phyloP scores from a whole-genome alignment of 2,888 invertebrate species.

The Gasteruption jaculator region DNA sequence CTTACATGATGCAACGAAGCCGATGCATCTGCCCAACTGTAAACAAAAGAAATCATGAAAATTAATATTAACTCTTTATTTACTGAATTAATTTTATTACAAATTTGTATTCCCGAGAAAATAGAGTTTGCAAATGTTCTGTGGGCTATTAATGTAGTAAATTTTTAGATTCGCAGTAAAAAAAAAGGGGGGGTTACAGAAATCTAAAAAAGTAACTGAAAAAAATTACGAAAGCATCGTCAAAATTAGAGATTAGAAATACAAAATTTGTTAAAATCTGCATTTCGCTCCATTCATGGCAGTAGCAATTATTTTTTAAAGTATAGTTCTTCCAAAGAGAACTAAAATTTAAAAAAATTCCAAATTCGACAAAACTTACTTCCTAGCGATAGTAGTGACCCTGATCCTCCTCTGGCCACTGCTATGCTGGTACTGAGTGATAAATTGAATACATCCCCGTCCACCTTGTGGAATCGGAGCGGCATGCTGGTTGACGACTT shows the following conservation, averaged over 20 bases:
- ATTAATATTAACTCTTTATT: background rate
- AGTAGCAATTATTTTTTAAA: background rate
- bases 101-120: background rate
- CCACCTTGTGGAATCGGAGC: constrained; percentile 94
- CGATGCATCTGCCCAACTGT: constrained; percentile 92
- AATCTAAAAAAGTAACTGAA: too few relatives aligned
- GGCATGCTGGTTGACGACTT: constrained; percentile 93
- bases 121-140: too few relatives aligned
- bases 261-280: too few relatives aligned
- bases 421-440: constrained; percentile 97
- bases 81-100: background rate
- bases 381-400: constrained; percentile 96
- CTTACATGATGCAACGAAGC: constrained; percentile 86
- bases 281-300: too few relatives aligned
- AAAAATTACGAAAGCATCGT: too few relatives aligned
- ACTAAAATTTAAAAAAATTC: background rate
- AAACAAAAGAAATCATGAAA: constrained; percentile 16
- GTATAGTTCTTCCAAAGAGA: too few relatives aligned
- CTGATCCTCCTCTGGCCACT: constrained; percentile 92
- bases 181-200: too few relatives aligned
- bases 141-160: too few relatives aligned
- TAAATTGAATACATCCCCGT: constrained; percentile 94
- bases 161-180: too few relatives aligned
- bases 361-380: constrained; percentile 56
- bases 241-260: too few relatives aligned